phyloP scores from a whole-genome alignment of 2,888 invertebrate genomes.

The Cactoblastis cactorum region DNA sequence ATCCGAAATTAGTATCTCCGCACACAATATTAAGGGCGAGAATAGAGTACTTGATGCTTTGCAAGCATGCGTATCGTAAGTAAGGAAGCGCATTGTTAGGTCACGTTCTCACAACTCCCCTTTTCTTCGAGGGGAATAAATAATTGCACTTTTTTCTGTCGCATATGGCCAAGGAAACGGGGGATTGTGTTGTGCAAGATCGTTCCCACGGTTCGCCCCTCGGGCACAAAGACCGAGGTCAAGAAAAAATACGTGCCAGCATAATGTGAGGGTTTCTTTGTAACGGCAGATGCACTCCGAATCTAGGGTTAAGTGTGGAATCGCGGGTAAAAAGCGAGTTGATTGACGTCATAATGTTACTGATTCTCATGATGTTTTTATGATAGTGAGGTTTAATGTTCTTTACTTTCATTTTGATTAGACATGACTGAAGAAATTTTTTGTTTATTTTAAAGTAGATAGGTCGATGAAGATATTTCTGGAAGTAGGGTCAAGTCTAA shows the following conservation, averaged over 20 bases:
- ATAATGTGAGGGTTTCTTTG: slow-evolving; percentile 71
- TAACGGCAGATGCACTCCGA: slow-evolving; percentile 65
- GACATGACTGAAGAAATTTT: too few relatives aligned
- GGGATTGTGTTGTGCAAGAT: slow-evolving; percentile 73
- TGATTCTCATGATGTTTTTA: slow-evolving; percentile 24
- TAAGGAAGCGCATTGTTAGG: slow-evolving; percentile 79
- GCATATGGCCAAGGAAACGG: slow-evolving; percentile 77
- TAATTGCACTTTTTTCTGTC: slow-evolving; percentile 80
- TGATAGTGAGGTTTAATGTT: neutral
- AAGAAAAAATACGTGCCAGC: slow-evolving; percentile 75
- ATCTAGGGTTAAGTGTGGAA: slow-evolving; percentile 71
- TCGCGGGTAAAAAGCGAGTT: slow-evolving; percentile 60
- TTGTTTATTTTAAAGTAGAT: too few relatives aligned
- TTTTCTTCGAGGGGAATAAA: slow-evolving; percentile 78
- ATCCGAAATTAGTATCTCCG: slow-evolving; percentile 53
- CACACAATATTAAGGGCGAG: slow-evolving; percentile 45
- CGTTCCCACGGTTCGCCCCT: slow-evolving; percentile 77
- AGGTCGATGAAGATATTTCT: too few relatives aligned
- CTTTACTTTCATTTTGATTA: neutral
- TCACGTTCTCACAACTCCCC: slow-evolving; percentile 79
- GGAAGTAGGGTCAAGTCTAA: too few relatives aligned
- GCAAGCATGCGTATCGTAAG: slow-evolving; percentile 68
- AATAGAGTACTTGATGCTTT: slow-evolving; percentile 40
- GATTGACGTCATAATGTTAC: slow-evolving; percentile 51
- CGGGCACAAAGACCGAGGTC: slow-evolving; percentile 72